Evolutionary conservation across 2,888 invertebrate species (phyloP), one percentile per base, ranked within the genome.

Genomic region (Ochropleura plecta): DNA sequence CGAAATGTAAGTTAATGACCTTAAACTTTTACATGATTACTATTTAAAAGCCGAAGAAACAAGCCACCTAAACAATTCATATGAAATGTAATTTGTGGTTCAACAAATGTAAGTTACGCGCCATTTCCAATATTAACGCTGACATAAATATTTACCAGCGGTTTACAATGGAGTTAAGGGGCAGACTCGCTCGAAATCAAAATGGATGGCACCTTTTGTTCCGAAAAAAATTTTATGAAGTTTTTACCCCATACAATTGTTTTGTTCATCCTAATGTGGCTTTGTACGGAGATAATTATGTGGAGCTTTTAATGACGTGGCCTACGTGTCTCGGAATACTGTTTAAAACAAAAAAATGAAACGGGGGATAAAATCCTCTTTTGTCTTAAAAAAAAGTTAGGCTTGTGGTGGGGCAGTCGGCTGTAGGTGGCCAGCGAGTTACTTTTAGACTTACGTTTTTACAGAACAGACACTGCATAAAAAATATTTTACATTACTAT

Each of bases 91-190:
- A 73, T 74, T 74, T 74, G 51, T 51, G 59, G 57, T 84, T 42
- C 57, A 69, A 69, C 60, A 68, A 80, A 84, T 65, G 30, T 62
- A 65, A 81, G 55, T 81, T n/a, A 53, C 69, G 62, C 71, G 66
- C 63, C 82, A 72, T 84, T 81, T 75, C 57, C 57, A 75, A 57
- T 69, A 75, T 79, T 69, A 82, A 81, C 68, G 53, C 66, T 40
- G 59, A 68, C 69, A 73, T 74, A 70, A 79, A 85, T 82, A 82
- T 82, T 82, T 82, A 77, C 78, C 70, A 46, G 55, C 42, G 69
- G 70, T 83, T 85, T 70, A 73, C 76, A 82, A 68, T 67, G 73
- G 63, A 20, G 68, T 85, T 83, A 85, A 83, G 76, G 83, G 63
- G 51, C n/a, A 73, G 70, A 10, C 42, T 51, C 44, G 0, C 51